These are phyloP conservation scores for Schizopygopsis pylzovi DNA, from an alignment of 2,797 vertebrate genomes.

Conservation along the genomic window DNA sequence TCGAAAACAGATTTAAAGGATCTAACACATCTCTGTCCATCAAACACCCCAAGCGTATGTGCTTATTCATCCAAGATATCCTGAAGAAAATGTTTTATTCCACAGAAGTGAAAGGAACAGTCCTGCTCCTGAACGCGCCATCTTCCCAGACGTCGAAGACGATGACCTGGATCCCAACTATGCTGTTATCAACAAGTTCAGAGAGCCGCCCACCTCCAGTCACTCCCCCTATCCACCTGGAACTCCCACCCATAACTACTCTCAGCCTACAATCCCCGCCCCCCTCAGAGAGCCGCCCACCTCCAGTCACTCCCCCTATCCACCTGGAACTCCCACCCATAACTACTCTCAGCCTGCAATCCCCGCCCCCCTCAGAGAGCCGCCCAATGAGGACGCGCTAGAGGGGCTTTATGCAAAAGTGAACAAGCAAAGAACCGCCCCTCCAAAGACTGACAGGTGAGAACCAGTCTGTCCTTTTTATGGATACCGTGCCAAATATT, in stretches of 20 bases:
- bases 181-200: constrained; percentile 90
- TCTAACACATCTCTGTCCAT: background rate
- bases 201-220: constrained; percentile 71
- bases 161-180: constrained; percentile 94
- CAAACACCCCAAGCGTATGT: background rate
- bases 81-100: background rate
- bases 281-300: constrained; percentile 74
- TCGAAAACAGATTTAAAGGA: background rate
- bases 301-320: constrained; percentile 61
- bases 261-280: constrained; percentile 46
- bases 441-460: constrained; percentile 75
- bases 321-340: constrained; percentile 75
- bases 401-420: constrained; percentile 93
- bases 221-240: constrained; percentile 71
- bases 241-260: constrained; percentile 70
- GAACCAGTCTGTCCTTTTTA: constrained; percentile 32
- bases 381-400: constrained; percentile 79
- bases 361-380: constrained; percentile 65
- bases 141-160: constrained; percentile 84
- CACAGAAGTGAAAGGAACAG: constrained; percentile 45
- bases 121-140: constrained; percentile 68
- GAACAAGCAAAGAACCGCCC: constrained; percentile 82
- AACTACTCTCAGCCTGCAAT: constrained; percentile 34
- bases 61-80: background rate
- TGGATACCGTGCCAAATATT: background rate